Percentiles rank a stretch among this genome's conserved stretches.
Conservation (phyloP, 2,113 vertebrate species). For the Clarias magur region DNA sequence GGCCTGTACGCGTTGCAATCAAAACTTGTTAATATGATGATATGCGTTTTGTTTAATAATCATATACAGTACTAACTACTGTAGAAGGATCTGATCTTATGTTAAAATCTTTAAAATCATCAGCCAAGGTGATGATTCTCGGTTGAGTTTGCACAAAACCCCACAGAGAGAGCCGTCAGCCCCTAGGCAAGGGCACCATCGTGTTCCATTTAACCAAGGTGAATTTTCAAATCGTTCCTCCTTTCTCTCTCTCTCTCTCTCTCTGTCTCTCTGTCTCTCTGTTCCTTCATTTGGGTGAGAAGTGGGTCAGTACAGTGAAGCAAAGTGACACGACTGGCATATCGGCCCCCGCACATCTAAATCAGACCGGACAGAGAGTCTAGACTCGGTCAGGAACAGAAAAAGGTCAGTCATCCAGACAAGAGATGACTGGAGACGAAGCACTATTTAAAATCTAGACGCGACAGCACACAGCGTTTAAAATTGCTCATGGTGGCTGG, state of each 20-base stretch:
- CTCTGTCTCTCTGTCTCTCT: not conserved
- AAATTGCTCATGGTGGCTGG: not conserved
- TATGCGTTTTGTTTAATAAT: not conserved
- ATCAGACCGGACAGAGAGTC: conserved; percentile 15
- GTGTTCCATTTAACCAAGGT: conserved; percentile 69
- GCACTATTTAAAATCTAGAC: not conserved
- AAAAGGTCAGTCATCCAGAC: not conserved
- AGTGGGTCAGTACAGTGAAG: conserved; percentile 68
- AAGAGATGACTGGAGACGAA: not conserved
- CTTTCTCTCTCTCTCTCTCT: conserved; percentile 20
- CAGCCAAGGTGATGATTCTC: conserved; percentile 66
- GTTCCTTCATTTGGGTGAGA: conserved; percentile 61
- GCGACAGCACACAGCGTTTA: not conserved
- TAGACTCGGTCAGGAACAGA: conserved; percentile 3
- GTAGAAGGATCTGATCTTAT: not conserved
- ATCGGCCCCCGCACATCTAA: conserved; percentile 13
- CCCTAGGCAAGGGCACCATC: conserved; percentile 67
- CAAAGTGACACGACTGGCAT: conserved; percentile 71
- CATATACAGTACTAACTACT: not conserved
- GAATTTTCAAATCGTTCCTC: conserved; percentile 59
- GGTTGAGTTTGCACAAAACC: conserved; percentile 74
- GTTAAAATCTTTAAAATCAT: not conserved
- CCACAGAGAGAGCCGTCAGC: conserved; percentile 62
- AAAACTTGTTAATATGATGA: not conserved
- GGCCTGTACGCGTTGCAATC: not conserved